A percentile compares a stretch with the other conserved stretches of the same genome.
Conservation (phyloP, 2,797 vertebrate species). For the Astyanax mexicanus region DNA sequence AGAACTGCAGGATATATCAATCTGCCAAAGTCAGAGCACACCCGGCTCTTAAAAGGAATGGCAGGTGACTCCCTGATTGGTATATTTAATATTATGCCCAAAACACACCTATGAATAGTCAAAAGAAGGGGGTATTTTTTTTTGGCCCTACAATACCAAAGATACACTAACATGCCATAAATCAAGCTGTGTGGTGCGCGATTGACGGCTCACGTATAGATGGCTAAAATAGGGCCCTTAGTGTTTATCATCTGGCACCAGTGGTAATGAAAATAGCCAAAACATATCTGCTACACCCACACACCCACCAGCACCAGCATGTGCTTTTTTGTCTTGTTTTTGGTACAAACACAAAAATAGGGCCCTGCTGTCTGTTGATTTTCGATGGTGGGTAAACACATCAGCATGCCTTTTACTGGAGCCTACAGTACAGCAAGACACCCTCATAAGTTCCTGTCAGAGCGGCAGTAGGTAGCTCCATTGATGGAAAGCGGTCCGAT, state of each 20-base stretch:
- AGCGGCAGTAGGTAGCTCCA: conserved; percentile 4
- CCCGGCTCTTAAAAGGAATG: too few species aligned
- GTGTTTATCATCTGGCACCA: neutral
- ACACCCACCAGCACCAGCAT: neutral
- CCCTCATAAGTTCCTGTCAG: conserved; percentile 16
- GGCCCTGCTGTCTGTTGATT: neutral
- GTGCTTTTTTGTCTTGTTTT: neutral
- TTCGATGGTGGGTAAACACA: neutral
- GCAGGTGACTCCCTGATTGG: too few species aligned
- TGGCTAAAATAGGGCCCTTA: too few species aligned
- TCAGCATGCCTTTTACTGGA: neutral
- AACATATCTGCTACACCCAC: neutral
- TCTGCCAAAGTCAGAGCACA: too few species aligned
- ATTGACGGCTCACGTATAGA: too few species aligned
- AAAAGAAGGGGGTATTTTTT: too few species aligned
- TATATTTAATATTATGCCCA: too few species aligned
- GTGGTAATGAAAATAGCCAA: neutral
- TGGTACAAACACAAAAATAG: neutral
- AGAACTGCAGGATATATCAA: too few species aligned
- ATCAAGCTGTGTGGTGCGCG: too few species aligned
- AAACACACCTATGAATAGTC: too few species aligned
- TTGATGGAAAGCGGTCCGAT: conserved; percentile 14
- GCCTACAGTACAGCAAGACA: neutral
- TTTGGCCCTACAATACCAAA: too few species aligned
- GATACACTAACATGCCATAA: too few species aligned